Evolutionary conservation across 1,140 invertebrate genomes (phyloP), one percentile per base, ranked within the genome.

Genomic region (Cepaea nemoralis): DNA sequence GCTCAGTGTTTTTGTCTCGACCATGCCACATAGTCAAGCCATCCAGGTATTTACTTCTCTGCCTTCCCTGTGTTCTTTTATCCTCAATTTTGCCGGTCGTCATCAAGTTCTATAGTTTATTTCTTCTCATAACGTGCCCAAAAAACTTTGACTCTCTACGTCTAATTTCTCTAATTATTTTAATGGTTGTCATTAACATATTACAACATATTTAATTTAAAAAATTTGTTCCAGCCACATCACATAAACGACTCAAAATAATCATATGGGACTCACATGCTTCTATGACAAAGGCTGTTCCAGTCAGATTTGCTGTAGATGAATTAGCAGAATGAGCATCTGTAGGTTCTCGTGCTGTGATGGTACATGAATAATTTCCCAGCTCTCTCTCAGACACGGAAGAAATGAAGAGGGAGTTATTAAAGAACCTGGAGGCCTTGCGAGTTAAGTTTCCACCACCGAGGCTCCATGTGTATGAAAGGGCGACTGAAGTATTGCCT

Each of bases 281-380:
- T 75, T 85, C 77, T 33, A 86, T 81, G 5, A 87, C 81, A 31
- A 16, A 39, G 22, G 83, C 84, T 6, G 66, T n/a, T 16, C 63
- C 76, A 40, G 77, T 78, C 19, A 80, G 14, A 31, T 6, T 8
- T 27, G 42, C 67, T 12, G 35, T 40, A 0, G 75, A 33, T 8
- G 80, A 2, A 24, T n/a, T 37, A 3, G n/a, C 22, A 31, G 50
- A 67, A 8, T 10, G 39, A 5, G 16, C 50, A 45, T 55, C 73
- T 55, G 16, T 45, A 10, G 42, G 8, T 55, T 5, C 16, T 33
- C 31, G 39, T 8, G 35, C 22, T 0, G 39, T 55, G 22, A 85
- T 80, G 16, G 71, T 48, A 78, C 86, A 87, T 0, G 80, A 82
- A 73, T 87, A 87, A 39, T 83, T 77, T n/a, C 86, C 86, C n/a